Base-by-base conservation (phyloP, 1,140 invertebrate genomes). In the Paraescarpia echinospica region DNA sequence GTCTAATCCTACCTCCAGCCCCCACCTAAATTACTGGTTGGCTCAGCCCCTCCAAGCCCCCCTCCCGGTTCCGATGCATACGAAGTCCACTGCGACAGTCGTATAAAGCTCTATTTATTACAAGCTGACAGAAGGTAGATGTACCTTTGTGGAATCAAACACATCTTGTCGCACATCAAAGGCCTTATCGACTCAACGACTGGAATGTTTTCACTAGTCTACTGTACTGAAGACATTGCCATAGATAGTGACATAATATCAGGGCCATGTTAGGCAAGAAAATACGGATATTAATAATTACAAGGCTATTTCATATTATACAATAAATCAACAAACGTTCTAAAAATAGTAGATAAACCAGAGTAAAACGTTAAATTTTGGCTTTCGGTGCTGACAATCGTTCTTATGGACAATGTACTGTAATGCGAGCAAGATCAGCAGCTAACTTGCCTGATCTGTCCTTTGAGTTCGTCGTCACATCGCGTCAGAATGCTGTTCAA, bases 381-480 rank as follows among this genome's bases (percentile, higher is more conserved):
- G 59, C 14, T 22, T 51, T 51, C 8, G 2, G 22, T 77, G 59
- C 27, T 27, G 4, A 41, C 59, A 18, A 27, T 77, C 59, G 27
- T 77, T 77, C 2, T 2, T 31, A 27, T 77, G 9, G 59, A 77
- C 27, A 77, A 12, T 31, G 22, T 27, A 77, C 59, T 18, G 27
- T 18, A 77, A 77, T 27, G 59, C 22, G 59, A 22, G 2, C 59
- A 31, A 77, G 18, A 77, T 27, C 59, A 77, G 2, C 59, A 77
- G 59, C 59, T 77, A 8, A 90, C 92, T 93, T 94, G 95, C 95
- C 95, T 95, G 4, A 95, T 92, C 27, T 91, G 93, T n/a, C 93
- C 93, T 34, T 94, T 94, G 22, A 94, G 94, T 31, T 95, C 94
- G 48, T 93, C 94, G 34, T 95, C 94, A 93, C 95, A 95, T 18